These are phyloP conservation scores for Apotomis capreana DNA, from an alignment of 2,888 invertebrate genomes.

Conservation along the genomic window DNA sequence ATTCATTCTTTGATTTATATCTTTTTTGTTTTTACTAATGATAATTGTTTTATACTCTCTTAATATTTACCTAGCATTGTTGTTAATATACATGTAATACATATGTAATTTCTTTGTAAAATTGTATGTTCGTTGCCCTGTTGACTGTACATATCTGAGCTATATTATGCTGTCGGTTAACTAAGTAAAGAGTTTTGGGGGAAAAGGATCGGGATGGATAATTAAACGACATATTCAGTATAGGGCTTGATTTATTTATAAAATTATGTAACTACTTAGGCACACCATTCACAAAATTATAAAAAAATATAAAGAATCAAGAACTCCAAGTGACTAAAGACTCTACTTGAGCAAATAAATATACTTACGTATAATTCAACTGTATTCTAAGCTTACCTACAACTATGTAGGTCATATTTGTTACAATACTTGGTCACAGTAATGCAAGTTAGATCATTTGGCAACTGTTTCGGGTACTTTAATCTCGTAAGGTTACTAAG, in stretches of 20 bases:
- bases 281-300: constrained; percentile 19
- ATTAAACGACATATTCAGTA: not conserved
- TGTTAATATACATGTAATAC: too few relatives aligned
- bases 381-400: not conserved
- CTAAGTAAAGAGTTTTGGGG: not conserved
- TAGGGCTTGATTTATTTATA: constrained; percentile 14
- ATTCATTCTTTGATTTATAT: too few relatives aligned
- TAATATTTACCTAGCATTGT: too few relatives aligned
- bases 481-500: not conserved
- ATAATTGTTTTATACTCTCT: too few relatives aligned
- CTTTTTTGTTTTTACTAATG: too few relatives aligned
- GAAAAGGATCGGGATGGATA: not conserved
- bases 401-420: not conserved
- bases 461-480: not conserved
- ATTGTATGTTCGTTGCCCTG: too few relatives aligned
- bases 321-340: constrained; percentile 15
- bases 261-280: constrained; percentile 5
- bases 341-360: constrained; percentile 21
- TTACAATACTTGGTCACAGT: constrained; percentile 2
- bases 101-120: too few relatives aligned
- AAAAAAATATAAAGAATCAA: constrained; percentile 3
- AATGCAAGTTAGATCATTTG: not conserved
- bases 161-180: too few relatives aligned
- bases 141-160: too few relatives aligned
- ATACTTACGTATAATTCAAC: constrained; percentile 11